phyloP scores from a whole-genome alignment of 2,113 vertebrate genomes.

The Caloenas nicobarica region DNA sequence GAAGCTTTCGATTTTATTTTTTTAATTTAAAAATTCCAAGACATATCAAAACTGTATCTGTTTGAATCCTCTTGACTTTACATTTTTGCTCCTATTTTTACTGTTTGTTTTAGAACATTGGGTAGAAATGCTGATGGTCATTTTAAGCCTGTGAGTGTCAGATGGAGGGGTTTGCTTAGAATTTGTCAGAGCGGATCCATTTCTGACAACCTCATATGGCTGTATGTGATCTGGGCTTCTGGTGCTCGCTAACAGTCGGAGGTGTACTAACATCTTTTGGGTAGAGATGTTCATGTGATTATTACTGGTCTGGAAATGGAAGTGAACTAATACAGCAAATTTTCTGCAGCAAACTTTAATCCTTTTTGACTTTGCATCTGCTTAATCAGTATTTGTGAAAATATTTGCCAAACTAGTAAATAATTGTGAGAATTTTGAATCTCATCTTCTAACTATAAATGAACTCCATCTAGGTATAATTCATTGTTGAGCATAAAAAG shows the following conservation, averaged over 20 bases:
- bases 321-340: neutral
- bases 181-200: neutral
- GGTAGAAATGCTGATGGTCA: accelerated
- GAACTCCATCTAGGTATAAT: accelerated
- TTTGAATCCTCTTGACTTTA: neutral
- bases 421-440: neutral
- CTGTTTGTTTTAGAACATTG: neutral
- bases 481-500: accelerated
- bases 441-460: neutral
- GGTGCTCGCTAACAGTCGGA: neutral
- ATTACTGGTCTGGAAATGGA: neutral
- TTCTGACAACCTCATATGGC: neutral
- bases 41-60: accelerated
- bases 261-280: neutral
- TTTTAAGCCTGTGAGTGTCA: neutral
- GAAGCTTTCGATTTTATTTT: neutral
- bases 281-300: neutral
- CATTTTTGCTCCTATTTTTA: neutral
- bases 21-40: neutral
- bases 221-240: neutral
- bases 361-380: neutral
- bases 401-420: neutral
- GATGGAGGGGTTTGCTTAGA: neutral
- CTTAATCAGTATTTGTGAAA: neutral
- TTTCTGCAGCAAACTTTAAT: neutral